Base-by-base conservation (phyloP, 2,113 vertebrate species). In the Brachirus orientalis region DNA sequence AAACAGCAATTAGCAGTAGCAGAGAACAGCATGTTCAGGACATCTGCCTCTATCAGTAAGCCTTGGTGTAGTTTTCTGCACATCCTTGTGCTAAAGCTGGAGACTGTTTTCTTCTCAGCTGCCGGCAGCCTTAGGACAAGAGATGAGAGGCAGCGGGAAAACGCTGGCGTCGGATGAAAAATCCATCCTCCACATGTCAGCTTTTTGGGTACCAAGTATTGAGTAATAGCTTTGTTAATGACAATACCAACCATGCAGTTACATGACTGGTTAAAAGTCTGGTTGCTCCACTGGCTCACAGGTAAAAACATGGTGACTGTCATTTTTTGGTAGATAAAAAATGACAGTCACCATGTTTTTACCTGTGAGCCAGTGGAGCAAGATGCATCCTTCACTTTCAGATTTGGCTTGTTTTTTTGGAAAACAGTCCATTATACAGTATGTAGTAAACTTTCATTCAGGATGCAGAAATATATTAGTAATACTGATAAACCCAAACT, bases 1-100 rank as follows among this genome's bases (percentile, higher is more conserved):
- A 72, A 80, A 88, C 79, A 88, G 70, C 70, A 77, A 80, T 86
- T 90, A 85, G 75, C 68, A 66, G 58, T 55, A 61, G 52, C 64
- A 61, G 75, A 71, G 79, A 65, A 75, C 69, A 69, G 72, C 18
- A 65, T 12, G 60, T 83, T 44, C 64, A 50, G 69, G 62, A 84
- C 51, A 67, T 69, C 35, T 36, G 67, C 57, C 69, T 70, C 64
- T 18, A 63, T 84, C 76, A 72, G 44, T 79, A 68, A 58, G 83
- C 66, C 62, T 48, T 44, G 50, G 62, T 46, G 56, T 59, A 74
- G 57, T 45, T 77, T 45, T 65, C 50, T 67, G 61, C 52, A 74
- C 66, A 79, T 70, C 57, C 57, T 80, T 50, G 44, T 70, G 48
- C 28, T 61, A 43, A 17, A 44, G 37, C 37, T 35, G 47, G 48